These are phyloP conservation scores for Drosophila punjabiensis DNA, from an alignment of 1,140 invertebrate genomes.

Conservation along the genomic window DNA sequence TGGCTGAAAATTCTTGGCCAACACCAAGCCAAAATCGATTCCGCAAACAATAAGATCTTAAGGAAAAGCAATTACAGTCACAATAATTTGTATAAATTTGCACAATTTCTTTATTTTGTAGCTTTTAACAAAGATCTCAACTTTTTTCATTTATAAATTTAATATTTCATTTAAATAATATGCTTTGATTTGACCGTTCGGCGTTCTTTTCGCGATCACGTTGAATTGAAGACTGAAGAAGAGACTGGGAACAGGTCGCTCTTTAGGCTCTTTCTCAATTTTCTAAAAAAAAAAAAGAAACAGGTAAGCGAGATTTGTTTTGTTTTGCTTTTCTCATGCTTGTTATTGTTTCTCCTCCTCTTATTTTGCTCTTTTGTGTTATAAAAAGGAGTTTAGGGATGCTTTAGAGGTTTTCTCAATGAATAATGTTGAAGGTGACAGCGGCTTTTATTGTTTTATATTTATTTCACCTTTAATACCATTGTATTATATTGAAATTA, in stretches of 20 bases:
- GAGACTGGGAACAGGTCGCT: constrained; percentile 44
- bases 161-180: neutral
- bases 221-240: constrained; percentile 62
- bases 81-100: neutral
- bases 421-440: constrained; percentile 3
- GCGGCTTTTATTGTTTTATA: too few species aligned
- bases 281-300: constrained; percentile 25
- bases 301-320: constrained; percentile 50
- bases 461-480: neutral
- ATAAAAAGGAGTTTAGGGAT: neutral
- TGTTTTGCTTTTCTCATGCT: constrained; percentile 40
- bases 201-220: constrained; percentile 35
- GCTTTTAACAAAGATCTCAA: neutral
- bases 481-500: neutral
- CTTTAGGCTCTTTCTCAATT: constrained; percentile 40
- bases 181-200: constrained; percentile 20
- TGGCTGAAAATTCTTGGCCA: constrained; percentile 51
- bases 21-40: constrained; percentile 57
- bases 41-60: constrained; percentile 29
- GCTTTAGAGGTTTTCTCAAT: neutral
- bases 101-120: neutral
- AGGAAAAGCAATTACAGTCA: constrained; percentile 29
- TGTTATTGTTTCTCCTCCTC: neutral
- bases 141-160: neutral
- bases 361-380: neutral